Evolutionary conservation across 1,140 invertebrate species (phyloP).

Genomic region (Drosophila sp.): DNA sequence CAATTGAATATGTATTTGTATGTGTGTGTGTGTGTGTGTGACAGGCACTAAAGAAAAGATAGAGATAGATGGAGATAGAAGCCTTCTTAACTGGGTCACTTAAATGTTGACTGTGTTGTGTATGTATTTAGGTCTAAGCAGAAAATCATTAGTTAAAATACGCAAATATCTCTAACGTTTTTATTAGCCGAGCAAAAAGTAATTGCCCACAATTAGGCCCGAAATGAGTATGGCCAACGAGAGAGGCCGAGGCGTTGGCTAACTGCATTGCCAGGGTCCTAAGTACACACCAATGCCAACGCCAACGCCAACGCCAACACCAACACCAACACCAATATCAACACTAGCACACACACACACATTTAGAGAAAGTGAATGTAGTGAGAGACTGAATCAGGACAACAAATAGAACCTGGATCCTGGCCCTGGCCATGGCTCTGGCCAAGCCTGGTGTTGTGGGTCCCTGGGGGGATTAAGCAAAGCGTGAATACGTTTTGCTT

Average conservation of each 20-base stretch:
- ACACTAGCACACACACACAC: conserved; percentile 13
- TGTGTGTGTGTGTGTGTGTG: conserved; percentile 10
- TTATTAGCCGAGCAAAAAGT: conserved; percentile 73
- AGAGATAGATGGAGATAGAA: conserved; percentile 10
- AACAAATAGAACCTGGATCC: conserved; percentile 8
- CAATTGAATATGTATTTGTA: neutral
- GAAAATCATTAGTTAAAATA: conserved; percentile 80
- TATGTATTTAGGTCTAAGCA: conserved; percentile 65
- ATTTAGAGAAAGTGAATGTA: neutral
- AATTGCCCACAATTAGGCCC: conserved; percentile 77
- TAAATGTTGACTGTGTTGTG: conserved; percentile 55
- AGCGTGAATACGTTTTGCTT: conserved; percentile 73
- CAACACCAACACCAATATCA: conserved; percentile 6
- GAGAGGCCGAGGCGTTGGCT: conserved; percentile 21
- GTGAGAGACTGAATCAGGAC: conserved; percentile 30
- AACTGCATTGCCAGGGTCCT: conserved; percentile 52
- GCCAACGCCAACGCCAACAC: conserved; percentile 6
- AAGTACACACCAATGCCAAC: conserved; percentile 36
- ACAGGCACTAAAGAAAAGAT: conserved; percentile 4
- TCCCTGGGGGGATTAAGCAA: conserved; percentile 66
- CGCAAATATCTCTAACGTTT: conserved; percentile 80
- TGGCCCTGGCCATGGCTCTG: neutral
- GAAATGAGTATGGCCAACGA: conserved; percentile 62
- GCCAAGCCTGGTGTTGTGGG: conserved; percentile 11
- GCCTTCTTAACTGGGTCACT: conserved; percentile 37